Percentiles rank a stretch among this genome's conserved stretches.
These are phyloP conservation scores for Lasioglossum figueresi DNA, from an alignment of 2,888 invertebrate genomes.

Conservation along the genomic window DNA sequence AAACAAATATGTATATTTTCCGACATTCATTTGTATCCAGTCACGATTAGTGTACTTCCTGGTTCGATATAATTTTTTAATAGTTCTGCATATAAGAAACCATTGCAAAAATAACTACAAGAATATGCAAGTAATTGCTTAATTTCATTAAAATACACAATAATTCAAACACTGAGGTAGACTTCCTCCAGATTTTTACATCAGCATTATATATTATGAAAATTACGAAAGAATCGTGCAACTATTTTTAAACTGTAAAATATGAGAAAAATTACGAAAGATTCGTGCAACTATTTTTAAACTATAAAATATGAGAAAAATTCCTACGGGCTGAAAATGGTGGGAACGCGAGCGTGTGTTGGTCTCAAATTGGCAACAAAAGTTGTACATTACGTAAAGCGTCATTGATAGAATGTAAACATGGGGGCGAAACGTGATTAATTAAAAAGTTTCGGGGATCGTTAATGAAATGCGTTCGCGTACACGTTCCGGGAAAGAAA, in stretches of 20 bases:
- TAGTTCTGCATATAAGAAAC: too few species aligned
- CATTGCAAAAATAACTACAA: too few species aligned
- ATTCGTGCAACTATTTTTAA: neutral
- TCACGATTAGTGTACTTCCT: too few species aligned
- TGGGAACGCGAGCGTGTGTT: neutral
- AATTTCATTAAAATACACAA: too few species aligned
- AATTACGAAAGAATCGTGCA: neutral
- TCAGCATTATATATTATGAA: too few species aligned
- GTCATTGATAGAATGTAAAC: neutral
- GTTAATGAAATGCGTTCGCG: neutral
- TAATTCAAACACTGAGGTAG: too few species aligned
- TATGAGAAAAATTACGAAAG: neutral
- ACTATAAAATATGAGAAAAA: neutral
- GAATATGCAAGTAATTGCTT: too few species aligned
- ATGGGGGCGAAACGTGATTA: neutral
- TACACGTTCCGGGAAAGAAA: slow-evolving; percentile 20
- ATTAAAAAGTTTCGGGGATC: neutral
- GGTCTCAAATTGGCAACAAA: neutral
- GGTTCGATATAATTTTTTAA: too few species aligned
- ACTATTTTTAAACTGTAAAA: neutral
- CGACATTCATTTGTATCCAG: too few species aligned
- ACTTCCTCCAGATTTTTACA: too few species aligned
- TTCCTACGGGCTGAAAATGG: neutral
- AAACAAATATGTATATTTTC: too few species aligned
- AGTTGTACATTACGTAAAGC: neutral